These are phyloP conservation scores for Atherix ibis DNA, from an alignment of 2,888 invertebrate genomes.

Conservation along the genomic window DNA sequence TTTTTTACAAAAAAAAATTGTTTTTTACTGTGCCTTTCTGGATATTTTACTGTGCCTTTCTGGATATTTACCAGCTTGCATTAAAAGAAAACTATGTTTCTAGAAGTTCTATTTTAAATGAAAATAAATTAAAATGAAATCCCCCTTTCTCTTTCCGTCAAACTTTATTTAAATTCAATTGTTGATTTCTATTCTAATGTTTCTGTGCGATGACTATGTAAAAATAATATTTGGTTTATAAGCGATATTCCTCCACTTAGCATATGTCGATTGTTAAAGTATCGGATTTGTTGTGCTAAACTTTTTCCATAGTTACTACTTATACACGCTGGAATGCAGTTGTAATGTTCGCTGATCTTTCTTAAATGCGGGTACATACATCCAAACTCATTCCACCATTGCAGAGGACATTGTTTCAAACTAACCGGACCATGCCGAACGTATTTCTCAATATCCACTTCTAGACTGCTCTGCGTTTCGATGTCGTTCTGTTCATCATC, in stretches of 20 bases:
- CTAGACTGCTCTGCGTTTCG: no score
- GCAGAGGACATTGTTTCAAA: conserved; percentile 20
- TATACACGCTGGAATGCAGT: conserved; percentile 18
- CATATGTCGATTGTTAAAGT: conserved; percentile 3
- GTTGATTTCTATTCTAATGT: no score
- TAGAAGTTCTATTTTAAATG: background rate
- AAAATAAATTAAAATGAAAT: background rate
- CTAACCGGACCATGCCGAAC: conserved; percentile 15
- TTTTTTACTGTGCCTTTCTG: no score
- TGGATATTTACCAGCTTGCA: no score
- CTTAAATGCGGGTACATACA: conserved; percentile 16
- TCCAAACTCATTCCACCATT: conserved; percentile 20
- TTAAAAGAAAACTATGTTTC: no score
- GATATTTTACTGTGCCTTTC: no score
- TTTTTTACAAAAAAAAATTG: no score
- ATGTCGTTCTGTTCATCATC: no score
- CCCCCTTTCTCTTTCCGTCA: background rate
- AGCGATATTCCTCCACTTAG: background rate
- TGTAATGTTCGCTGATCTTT: conserved; percentile 17
- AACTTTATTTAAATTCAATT: conserved; percentile 5
- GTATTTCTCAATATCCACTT: conserved; percentile 18
- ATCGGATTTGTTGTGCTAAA: conserved; percentile 2
- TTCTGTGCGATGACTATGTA: no score
- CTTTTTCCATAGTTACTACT: conserved; percentile 12
- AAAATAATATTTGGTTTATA: background rate